A percentile compares a stretch with the other conserved stretches of the same genome.
Conservation (phyloP, 2,797 vertebrate species). For the Hoplostethus mediterraneus region DNA sequence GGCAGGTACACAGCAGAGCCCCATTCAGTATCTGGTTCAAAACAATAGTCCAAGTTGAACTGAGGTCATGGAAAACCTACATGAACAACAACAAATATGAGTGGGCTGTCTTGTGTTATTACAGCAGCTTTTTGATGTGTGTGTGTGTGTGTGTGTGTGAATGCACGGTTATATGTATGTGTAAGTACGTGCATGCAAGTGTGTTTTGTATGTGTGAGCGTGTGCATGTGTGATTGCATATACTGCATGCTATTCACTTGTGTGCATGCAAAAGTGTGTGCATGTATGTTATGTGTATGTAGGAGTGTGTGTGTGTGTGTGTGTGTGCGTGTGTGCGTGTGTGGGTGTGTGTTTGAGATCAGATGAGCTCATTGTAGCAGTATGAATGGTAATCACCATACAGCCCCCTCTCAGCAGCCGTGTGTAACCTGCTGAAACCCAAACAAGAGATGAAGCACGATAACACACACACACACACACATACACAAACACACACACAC, state of each 20-base stretch:
- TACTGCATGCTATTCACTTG: not conserved
- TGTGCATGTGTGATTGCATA: constrained; percentile 32
- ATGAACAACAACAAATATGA: constrained; percentile 59
- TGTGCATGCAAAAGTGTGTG: constrained; percentile 18
- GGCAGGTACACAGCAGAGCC: constrained; percentile 10
- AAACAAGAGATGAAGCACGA: constrained; percentile 86
- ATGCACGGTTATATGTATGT: not conserved
- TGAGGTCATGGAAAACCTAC: constrained; percentile 65
- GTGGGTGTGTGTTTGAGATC: constrained; percentile 58
- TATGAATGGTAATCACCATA: constrained; percentile 83
- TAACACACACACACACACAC: constrained; percentile 63
- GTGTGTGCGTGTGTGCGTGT: constrained; percentile 4
- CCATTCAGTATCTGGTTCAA: constrained; percentile 27
- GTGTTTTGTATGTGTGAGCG: too few relatives aligned
- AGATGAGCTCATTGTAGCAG: constrained; percentile 83
- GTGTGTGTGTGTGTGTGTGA: constrained; percentile 21
- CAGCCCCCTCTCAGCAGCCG: constrained; percentile 79
- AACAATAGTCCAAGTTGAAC: constrained; percentile 27
- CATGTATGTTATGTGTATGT: not conserved
- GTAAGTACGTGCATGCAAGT: too few relatives aligned
- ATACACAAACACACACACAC: constrained; percentile 27
- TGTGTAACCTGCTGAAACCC: constrained; percentile 86
- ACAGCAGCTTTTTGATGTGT: constrained; percentile 39
- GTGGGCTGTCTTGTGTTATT: constrained; percentile 64
- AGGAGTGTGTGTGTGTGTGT: constrained; percentile 1